Evolutionary conservation across 2,797 vertebrate genomes (phyloP).

Genomic region (Aselliscus stoliczkanus): DNA sequence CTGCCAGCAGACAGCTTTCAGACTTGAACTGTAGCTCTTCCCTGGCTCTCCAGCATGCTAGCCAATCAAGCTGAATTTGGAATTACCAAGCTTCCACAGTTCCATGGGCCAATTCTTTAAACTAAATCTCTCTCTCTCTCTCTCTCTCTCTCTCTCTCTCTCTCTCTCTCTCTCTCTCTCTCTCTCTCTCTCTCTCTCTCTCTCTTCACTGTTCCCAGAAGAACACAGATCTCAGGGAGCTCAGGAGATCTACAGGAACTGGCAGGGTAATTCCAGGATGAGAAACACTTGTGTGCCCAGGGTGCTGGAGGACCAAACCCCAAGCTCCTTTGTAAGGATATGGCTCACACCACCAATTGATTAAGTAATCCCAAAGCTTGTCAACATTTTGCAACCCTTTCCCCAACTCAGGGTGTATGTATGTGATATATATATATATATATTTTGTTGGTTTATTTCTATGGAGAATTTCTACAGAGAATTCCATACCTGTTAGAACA

Average conservation of each 20-base stretch:
- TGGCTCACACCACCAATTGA: neutral
- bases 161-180: neutral
- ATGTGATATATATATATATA: too few species aligned
- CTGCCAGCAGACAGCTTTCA: fast-evolving
- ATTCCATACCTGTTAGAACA: too few species aligned
- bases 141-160: neutral
- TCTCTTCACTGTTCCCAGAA: neutral
- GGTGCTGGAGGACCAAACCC: too few species aligned
- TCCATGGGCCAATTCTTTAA: neutral
- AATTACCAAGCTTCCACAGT: neutral
- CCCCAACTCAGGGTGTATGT: neutral
- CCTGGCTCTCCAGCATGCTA: neutral
- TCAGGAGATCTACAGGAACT: too few species aligned
- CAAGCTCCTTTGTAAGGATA: neutral
- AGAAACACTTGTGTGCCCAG: neutral
- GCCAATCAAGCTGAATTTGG: fast-evolving
- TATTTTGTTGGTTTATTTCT: neutral
- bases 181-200: too few species aligned
- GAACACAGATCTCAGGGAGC: fast-evolving
- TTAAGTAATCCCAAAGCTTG: neutral
- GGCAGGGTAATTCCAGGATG: neutral
- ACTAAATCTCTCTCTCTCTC: neutral
- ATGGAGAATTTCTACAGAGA: too few species aligned
- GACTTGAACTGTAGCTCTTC: neutral
- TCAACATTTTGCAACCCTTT: fast-evolving